phyloP scores from a whole-genome alignment of 1,140 invertebrate species.

The Agraylea sexmaculata region DNA sequence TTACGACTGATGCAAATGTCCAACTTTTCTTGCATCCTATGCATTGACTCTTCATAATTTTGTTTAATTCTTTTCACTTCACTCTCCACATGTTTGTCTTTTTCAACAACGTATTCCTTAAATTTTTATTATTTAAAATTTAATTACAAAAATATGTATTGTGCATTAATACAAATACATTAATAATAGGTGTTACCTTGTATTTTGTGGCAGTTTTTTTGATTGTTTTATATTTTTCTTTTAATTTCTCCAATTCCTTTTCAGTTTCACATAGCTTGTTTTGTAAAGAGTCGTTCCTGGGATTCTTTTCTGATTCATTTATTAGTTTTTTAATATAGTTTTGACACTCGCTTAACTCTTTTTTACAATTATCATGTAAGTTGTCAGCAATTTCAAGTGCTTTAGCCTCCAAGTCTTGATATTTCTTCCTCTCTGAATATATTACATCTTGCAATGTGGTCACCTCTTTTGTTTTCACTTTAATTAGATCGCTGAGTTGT shows the following conservation, averaged over 20 bases:
- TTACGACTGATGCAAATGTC: slow-evolving; percentile 21
- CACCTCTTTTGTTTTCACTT: slow-evolving; percentile 41
- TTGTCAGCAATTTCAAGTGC: background rate
- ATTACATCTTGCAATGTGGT: slow-evolving; percentile 43
- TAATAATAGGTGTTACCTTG: slow-evolving; percentile 30
- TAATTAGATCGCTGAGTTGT: slow-evolving; percentile 38
- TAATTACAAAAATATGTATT: slow-evolving; percentile 4
- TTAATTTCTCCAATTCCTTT: slow-evolving; percentile 29
- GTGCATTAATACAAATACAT: slow-evolving; percentile 9
- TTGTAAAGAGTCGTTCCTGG: no score
- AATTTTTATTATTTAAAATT: slow-evolving; percentile 10
- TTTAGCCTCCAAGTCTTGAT: slow-evolving; percentile 30
- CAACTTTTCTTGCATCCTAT: slow-evolving; percentile 26
- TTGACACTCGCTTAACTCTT: slow-evolving; percentile 7
- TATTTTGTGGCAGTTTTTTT: slow-evolving; percentile 45
- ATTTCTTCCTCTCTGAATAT: slow-evolving; percentile 39
- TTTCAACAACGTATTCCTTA: slow-evolving; percentile 37
- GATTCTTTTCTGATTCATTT: slow-evolving; percentile 11
- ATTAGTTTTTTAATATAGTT: slow-evolving; percentile 10
- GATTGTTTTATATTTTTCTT: slow-evolving; percentile 43
- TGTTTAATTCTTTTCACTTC: slow-evolving; percentile 37
- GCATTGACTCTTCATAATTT: slow-evolving; percentile 33
- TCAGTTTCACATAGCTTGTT: slow-evolving; percentile 19
- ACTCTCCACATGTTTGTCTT: slow-evolving; percentile 35
- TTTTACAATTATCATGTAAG: slow-evolving; percentile 12